Evolutionary conservation across 1,140 invertebrate genomes (phyloP).

Genomic region (Tetragonula clypearis): DNA sequence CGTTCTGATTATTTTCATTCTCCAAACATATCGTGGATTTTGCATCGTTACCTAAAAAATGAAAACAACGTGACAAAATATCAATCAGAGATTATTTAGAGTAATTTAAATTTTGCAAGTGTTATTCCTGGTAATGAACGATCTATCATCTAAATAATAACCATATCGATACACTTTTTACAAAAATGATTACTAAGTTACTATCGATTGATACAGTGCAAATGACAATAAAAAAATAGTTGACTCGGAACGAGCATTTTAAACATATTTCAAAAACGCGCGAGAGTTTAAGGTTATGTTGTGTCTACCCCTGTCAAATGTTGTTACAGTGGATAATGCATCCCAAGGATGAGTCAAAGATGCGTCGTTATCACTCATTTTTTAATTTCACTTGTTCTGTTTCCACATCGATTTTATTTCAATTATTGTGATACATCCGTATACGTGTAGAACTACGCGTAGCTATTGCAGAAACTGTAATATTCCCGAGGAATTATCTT

Average conservation of each 20-base stretch:
- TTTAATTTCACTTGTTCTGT: neutral
- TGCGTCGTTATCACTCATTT: neutral
- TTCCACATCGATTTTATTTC: no score
- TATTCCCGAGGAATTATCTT: neutral
- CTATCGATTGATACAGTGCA: neutral
- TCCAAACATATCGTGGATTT: slow-evolving; percentile 40
- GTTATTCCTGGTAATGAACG: neutral
- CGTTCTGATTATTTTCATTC: slow-evolving; percentile 1
- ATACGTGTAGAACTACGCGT: no score
- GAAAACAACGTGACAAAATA: neutral
- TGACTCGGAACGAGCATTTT: neutral
- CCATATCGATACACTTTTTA: neutral
- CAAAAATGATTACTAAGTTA: neutral
- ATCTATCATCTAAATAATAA: neutral
- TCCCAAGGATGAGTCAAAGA: slow-evolving; percentile 49
- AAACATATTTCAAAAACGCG: slow-evolving; percentile 31
- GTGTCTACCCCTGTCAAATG: slow-evolving; percentile 63
- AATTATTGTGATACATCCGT: neutral
- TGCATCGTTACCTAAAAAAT: slow-evolving; percentile 20
- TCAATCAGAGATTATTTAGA: neutral
- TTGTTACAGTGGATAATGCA: slow-evolving; percentile 31
- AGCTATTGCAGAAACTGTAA: neutral
- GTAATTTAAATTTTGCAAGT: neutral
- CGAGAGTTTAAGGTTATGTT: slow-evolving; percentile 3
- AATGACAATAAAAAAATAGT: slow-evolving; percentile 21